Evolutionary conservation across 2,797 vertebrate genomes (phyloP).

Genomic region (Parauchenoglanis ngamensis): DNA sequence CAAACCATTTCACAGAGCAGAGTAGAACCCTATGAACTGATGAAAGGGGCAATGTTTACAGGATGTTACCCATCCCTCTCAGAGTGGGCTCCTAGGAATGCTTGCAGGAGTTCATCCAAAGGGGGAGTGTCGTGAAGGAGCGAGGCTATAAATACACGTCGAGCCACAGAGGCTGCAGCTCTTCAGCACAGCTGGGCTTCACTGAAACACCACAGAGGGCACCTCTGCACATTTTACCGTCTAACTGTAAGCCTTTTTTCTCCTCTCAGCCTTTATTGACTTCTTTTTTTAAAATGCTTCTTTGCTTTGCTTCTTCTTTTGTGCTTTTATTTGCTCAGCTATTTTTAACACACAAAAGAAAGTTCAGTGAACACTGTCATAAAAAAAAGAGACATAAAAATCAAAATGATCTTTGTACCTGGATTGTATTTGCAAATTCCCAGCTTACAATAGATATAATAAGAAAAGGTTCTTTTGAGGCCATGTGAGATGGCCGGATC

Average conservation of each 20-base stretch:
- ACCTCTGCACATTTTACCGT: conserved; percentile 63
- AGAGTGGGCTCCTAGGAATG: conserved; percentile 78
- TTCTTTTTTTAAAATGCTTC: conserved; percentile 24
- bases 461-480: conserved; percentile 33
- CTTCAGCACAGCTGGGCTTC: conserved; percentile 74
- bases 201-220: conserved; percentile 65
- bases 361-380: conserved; percentile 29
- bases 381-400: conserved; percentile 12
- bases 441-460: conserved; percentile 5
- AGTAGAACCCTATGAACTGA: conserved; percentile 64
- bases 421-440: conserved; percentile 1
- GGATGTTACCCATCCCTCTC: conserved; percentile 72
- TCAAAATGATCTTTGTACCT: conserved; percentile 6
- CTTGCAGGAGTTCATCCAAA: conserved; percentile 73
- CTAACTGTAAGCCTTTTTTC: conserved; percentile 68
- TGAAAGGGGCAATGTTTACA: conserved; percentile 73
- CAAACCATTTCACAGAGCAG: conserved; percentile 34
- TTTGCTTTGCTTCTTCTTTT: conserved; percentile 21
- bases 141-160: conserved; percentile 73
- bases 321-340: conserved; percentile 27
- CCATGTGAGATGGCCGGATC: conserved; percentile 49
- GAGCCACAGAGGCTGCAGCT: conserved; percentile 69
- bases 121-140: conserved; percentile 73
- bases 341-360: conserved; percentile 35
- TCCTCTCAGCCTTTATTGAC: conserved; percentile 23